Evolutionary conservation across 1,140 invertebrate species (phyloP), one percentile per base, ranked within the genome.

Genomic region (Drosophila kepulauana): DNA sequence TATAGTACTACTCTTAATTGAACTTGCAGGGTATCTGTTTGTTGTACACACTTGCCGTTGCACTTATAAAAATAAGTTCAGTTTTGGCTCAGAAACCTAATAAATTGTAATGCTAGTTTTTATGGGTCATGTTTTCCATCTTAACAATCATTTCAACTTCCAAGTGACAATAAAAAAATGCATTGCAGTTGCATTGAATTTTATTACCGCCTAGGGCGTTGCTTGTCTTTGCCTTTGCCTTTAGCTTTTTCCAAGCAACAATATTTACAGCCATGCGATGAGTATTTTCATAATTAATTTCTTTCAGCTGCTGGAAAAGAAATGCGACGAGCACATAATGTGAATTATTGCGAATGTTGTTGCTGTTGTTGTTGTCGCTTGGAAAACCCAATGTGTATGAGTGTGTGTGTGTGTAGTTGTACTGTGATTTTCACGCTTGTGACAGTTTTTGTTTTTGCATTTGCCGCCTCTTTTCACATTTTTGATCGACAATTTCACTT

Each of bases 401-500:
- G 6, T 73, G 30, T 38, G 35, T 38, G 7, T 7, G 2, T 2
- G 20, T 25, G 20, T 4, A 25, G 20, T 25, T 25, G 41, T 61
- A 11, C 30, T 68, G 54, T 51, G 62, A 56, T 74, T 74, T 74
- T 74, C 49, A 74, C 38, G 67, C 54, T 57, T 79, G 77, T 76
- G 74, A 76, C 77, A 73, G 59, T 81, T 87, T 81, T 86, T 82
- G 76, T 82, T 82, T 68, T 75, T 74, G 59, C 73, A 45, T 75
- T 70, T 70, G 56, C 65, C 76, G 52, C 49, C 65, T 72, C 62
- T 78, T 62, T 77, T 56, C 52, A 58, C 61, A 61, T 78, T 58
- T 81, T 89, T 84, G 82, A 88, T 88, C 85, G 85, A 88, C 85
- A 88, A 89, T 88, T 88, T 88, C 85, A 88, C 85, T 88, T 88